Conservation (phyloP, 2,888 invertebrate genomes). For the Mythimna ferrago region DNA sequence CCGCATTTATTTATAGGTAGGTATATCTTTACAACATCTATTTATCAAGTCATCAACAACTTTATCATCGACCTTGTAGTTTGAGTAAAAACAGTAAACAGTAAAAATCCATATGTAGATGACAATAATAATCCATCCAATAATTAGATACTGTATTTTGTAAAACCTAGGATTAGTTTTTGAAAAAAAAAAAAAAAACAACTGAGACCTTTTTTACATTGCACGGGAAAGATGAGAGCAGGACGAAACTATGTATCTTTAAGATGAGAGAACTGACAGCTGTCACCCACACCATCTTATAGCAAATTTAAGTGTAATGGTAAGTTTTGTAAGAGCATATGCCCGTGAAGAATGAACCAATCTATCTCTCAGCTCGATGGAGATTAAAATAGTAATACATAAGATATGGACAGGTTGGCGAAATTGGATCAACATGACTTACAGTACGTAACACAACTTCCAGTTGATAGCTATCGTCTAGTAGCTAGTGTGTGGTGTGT, state of each 20-base stretch:
- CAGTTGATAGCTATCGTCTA: background rate
- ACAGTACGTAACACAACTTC: background rate
- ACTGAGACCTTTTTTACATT: too few relatives aligned
- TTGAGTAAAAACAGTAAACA: constrained; percentile 8
- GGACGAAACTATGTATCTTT: too few relatives aligned
- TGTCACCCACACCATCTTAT: too few relatives aligned
- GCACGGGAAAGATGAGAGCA: too few relatives aligned
- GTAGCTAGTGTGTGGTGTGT: background rate
- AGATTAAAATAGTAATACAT: background rate
- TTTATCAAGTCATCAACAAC: constrained; percentile 6
- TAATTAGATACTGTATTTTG: too few relatives aligned
- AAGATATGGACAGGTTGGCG: background rate
- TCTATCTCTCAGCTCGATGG: background rate
- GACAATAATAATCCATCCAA: too few relatives aligned
- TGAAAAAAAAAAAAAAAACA: too few relatives aligned
- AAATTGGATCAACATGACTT: background rate
- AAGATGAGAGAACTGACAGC: too few relatives aligned
- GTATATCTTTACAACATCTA: background rate
- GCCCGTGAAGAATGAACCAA: too few relatives aligned
- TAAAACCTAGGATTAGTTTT: background rate
- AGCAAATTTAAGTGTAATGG: too few relatives aligned
- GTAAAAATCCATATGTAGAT: too few relatives aligned
- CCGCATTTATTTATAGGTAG: background rate
- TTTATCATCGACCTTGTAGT: background rate
- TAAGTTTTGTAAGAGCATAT: too few relatives aligned